Evolutionary conservation across 2,888 invertebrate species (phyloP).

Genomic region (Acleris sparsana): DNA sequence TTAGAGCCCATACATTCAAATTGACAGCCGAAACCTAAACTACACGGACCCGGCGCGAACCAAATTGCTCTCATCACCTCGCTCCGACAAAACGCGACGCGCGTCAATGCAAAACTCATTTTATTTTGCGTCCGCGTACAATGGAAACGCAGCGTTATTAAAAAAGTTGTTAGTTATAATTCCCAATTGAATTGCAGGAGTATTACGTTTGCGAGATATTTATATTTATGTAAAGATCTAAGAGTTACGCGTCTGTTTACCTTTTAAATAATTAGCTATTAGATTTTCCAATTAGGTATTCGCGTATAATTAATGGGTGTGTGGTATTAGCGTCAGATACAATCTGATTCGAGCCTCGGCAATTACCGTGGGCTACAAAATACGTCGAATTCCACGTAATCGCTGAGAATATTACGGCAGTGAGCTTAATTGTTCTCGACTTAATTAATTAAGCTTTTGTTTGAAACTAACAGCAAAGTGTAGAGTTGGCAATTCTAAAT

Average conservation of each 20-base stretch:
- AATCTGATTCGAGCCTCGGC: slow-evolving; percentile 76
- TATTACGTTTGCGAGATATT: background rate
- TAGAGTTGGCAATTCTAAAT: slow-evolving; percentile 84
- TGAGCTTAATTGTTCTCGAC: slow-evolving; percentile 84
- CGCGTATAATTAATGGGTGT: slow-evolving; percentile 75
- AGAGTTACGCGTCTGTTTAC: slow-evolving; percentile 53
- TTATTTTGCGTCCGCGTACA: background rate
- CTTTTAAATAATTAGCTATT: slow-evolving; percentile 67
- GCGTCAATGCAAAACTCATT: background rate
- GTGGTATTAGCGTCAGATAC: slow-evolving; percentile 76
- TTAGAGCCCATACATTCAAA: slow-evolving; percentile 66
- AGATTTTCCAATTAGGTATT: slow-evolving; percentile 78
- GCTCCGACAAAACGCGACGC: slow-evolving; percentile 5
- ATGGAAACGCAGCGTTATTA: slow-evolving; percentile 8
- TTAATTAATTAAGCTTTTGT: slow-evolving; percentile 84
- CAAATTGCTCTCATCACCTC: slow-evolving; percentile 24
- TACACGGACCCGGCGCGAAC: slow-evolving; percentile 21
- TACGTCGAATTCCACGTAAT: slow-evolving; percentile 81
- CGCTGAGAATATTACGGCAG: slow-evolving; percentile 82
- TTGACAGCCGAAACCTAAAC: slow-evolving; percentile 61
- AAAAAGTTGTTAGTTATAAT: slow-evolving; percentile 25
- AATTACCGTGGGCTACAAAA: slow-evolving; percentile 79
- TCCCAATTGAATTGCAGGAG: slow-evolving; percentile 23
- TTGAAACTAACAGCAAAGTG: slow-evolving; percentile 84
- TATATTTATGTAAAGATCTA: slow-evolving; percentile 46